Percentiles rank a stretch among this genome's conserved stretches.
Evolutionary conservation across 2,888 invertebrate species (phyloP).

Genomic region (Willowsia nigromaculata): DNA sequence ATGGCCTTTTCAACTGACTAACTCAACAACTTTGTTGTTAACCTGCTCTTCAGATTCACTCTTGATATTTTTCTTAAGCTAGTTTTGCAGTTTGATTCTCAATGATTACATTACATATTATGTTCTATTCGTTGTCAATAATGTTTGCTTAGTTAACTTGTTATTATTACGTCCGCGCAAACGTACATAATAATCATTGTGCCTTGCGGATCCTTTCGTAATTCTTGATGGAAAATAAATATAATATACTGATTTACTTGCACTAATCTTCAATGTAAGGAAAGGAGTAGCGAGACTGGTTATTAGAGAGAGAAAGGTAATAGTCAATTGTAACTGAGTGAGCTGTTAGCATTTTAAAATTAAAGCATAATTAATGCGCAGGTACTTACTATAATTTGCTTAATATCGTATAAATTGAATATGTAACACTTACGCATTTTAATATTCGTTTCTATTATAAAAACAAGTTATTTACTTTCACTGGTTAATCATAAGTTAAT

Average conservation of each 20-base stretch:
- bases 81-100: not conserved
- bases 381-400: conserved; percentile 25
- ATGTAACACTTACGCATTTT: not conserved
- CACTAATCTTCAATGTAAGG: not conserved
- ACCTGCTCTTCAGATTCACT: not conserved
- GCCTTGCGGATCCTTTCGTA: conserved; percentile 7
- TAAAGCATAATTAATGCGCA: not conserved
- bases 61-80: not conserved
- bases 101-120: not conserved
- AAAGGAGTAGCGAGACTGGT: conserved; percentile 21
- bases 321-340: conserved; percentile 23
- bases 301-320: not conserved
- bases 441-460: not conserved
- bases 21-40: not conserved
- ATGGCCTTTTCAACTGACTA: not conserved
- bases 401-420: not conserved
- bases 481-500: not conserved
- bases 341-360: conserved; percentile 16
- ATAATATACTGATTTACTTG: not conserved
- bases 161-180: not conserved
- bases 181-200: not conserved
- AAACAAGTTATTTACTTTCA: not conserved
- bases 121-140: not conserved
- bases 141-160: not conserved
- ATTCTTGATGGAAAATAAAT: not conserved